phyloP scores from a whole-genome alignment of 1,140 invertebrate genomes.

The Whitmania pigra region DNA sequence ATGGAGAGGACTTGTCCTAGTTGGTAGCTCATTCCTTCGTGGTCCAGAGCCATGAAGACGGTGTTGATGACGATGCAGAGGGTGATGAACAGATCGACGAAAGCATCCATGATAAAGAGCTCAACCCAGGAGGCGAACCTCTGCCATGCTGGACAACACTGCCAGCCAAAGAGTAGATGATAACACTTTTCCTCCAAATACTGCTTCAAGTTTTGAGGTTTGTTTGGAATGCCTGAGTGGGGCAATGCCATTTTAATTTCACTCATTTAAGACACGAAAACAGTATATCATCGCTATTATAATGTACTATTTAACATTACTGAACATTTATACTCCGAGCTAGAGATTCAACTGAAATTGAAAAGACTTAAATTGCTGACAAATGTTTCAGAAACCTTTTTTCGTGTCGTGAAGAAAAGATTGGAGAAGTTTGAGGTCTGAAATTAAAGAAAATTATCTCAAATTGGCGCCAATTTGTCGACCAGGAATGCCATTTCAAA shows the following conservation, averaged over 20 bases:
- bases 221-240: too few species aligned
- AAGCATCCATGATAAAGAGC: conserved; percentile 90
- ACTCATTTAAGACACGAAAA: too few species aligned
- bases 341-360: too few species aligned
- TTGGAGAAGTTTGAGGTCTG: background rate
- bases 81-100: conserved; percentile 93
- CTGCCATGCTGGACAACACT: conserved; percentile 64
- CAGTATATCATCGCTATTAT: too few species aligned
- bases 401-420: conserved; percentile 5
- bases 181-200: conserved; percentile 45
- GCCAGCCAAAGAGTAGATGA: conserved; percentile 90
- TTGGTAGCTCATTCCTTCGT: conserved; percentile 63
- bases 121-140: conserved; percentile 51
- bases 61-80: conserved; percentile 94
- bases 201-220: conserved; percentile 27
- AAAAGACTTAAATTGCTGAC: too few species aligned
- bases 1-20: conserved; percentile 50
- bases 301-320: too few species aligned
- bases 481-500: background rate
- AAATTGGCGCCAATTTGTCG: background rate
- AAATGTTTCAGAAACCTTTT: background rate
- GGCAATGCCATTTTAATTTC: background rate
- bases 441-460: background rate
- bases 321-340: too few species aligned
- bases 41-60: conserved; percentile 90